These are phyloP conservation scores for Plagodis pulveraria DNA, from an alignment of 2,888 invertebrate genomes.

Conservation along the genomic window DNA sequence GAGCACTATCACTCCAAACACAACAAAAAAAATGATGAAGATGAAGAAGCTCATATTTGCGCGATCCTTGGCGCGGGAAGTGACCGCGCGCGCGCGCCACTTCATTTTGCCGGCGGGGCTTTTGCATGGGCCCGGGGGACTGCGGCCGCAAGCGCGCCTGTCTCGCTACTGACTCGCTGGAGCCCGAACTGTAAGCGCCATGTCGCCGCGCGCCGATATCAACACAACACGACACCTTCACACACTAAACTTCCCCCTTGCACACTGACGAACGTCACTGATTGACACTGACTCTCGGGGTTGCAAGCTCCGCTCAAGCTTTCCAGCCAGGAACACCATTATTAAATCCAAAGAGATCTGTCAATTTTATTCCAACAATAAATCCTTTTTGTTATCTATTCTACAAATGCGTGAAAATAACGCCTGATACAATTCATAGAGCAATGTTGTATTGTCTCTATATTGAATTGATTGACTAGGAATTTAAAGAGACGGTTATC, in stretches of 20 bases:
- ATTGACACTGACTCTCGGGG: constrained; percentile 34
- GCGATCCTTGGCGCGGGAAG: constrained; percentile 88
- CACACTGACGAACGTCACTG: constrained; percentile 22
- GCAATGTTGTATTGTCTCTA: constrained; percentile 8
- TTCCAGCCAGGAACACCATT: constrained; percentile 12
- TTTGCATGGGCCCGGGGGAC: constrained; percentile 59
- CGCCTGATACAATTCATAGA: constrained; percentile 10
- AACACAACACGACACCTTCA: constrained; percentile 57
- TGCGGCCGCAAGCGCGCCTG: constrained; percentile 54
- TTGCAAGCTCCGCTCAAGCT: constrained; percentile 31
- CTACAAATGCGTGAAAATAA: neutral
- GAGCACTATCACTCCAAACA: constrained; percentile 94
- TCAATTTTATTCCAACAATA: no score
- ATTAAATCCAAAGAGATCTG: neutral
- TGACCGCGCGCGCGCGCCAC: constrained; percentile 78
- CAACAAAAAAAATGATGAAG: constrained; percentile 95
- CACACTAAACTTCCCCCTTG: constrained; percentile 37
- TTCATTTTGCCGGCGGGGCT: constrained; percentile 67
- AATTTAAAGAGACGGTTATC: neutral
- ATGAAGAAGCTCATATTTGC: constrained; percentile 96
- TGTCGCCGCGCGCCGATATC: constrained; percentile 50
- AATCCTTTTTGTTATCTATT: no score
- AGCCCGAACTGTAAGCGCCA: constrained; percentile 54
- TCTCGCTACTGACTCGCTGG: constrained; percentile 62
- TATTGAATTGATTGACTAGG: neutral